Conservation (phyloP, 2,888 invertebrate species). For the Ctena decussata region DNA sequence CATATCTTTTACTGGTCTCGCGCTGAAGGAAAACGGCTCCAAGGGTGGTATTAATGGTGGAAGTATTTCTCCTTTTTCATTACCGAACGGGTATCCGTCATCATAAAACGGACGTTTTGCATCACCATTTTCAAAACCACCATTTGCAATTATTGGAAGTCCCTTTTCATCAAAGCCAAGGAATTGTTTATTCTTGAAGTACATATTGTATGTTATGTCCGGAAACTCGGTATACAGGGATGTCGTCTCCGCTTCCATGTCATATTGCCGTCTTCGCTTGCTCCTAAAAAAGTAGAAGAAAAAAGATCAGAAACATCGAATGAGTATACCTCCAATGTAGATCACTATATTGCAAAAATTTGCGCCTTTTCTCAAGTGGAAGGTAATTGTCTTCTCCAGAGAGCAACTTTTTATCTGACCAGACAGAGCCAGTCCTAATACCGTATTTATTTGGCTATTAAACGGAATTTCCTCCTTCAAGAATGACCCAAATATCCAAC, state of each 20-base stretch:
- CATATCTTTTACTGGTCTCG: conserved; percentile 29
- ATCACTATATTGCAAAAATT: no score
- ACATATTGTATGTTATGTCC: conserved; percentile 60
- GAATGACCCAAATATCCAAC: no score
- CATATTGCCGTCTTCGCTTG: conserved; percentile 45
- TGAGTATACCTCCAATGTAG: no score
- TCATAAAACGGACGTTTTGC: background rate
- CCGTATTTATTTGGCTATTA: no score
- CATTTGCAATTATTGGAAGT: conserved; percentile 43
- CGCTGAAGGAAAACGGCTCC: conserved; percentile 44
- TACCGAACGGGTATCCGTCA: background rate
- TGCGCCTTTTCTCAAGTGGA: no score
- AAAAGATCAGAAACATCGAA: no score
- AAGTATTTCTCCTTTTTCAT: background rate
- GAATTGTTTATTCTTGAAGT: conserved; percentile 52
- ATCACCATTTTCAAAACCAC: conserved; percentile 36
- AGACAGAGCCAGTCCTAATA: no score
- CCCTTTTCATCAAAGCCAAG: conserved; percentile 64
- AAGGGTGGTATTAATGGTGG: conserved; percentile 12
- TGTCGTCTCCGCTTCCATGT: conserved; percentile 59
- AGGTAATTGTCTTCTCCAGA: no score
- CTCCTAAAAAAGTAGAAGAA: conserved; percentile 15
- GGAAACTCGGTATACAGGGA: conserved; percentile 65
- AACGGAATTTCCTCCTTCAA: no score
- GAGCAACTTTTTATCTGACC: no score